These are phyloP conservation scores for Oryzias javanicus DNA, from an alignment of 2,113 vertebrate species.

Conservation along the genomic window DNA sequence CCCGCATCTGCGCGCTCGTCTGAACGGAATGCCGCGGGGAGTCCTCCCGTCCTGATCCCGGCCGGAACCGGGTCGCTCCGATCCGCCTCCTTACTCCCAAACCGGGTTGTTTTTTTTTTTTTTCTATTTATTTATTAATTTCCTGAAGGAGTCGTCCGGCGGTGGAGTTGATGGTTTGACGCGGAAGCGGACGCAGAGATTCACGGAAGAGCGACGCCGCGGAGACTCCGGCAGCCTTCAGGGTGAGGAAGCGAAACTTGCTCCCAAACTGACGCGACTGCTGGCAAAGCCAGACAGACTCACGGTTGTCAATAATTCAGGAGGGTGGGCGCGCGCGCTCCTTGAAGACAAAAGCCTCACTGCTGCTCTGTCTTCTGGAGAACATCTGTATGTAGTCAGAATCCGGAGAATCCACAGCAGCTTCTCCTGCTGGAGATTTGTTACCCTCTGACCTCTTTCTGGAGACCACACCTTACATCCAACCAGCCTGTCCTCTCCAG, in stretches of 20 bases:
- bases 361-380: too few species aligned
- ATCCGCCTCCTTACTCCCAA: too few species aligned
- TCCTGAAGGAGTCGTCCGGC: neutral
- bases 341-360: too few species aligned
- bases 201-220: constrained; percentile 36
- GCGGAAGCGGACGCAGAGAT: constrained; percentile 20
- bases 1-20: neutral
- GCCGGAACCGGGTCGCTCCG: too few species aligned
- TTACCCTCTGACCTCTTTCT: too few species aligned
- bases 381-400: too few species aligned
- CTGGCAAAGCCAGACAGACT: constrained; percentile 5
- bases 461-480: too few species aligned
- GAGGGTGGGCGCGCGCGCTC: constrained; percentile 1
- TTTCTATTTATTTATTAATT: too few species aligned
- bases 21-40: constrained; percentile 17
- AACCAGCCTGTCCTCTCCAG: too few species aligned
- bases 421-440: too few species aligned
- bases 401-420: too few species aligned
- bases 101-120: neutral
- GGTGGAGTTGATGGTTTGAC: constrained; percentile 41
- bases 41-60: constrained; percentile 61
- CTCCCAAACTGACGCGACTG: constrained; percentile 9
- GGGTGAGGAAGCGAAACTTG: constrained; percentile 64
- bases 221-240: constrained; percentile 34
- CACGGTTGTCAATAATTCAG: constrained; percentile 20